Evolutionary conservation across 2,888 invertebrate genomes (phyloP), one percentile per base, ranked within the genome.

Genomic region (Heliconius charithonia): DNA sequence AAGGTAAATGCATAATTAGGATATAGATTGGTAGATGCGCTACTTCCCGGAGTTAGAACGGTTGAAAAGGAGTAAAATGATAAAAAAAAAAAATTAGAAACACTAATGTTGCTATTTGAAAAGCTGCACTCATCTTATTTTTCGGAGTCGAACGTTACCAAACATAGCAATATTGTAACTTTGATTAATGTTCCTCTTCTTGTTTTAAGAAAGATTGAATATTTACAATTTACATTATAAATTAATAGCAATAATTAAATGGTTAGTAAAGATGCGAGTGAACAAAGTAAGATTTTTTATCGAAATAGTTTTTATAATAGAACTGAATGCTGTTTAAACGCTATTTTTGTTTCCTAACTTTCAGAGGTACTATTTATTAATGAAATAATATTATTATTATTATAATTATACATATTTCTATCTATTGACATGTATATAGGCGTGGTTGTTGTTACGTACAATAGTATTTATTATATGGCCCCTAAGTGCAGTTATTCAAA

Each of bases 301-400:
- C 92, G 88, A 93, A 90, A 94, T 95, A 95, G 95, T 94, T 94
- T 93, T 94, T 93, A 94, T 93, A 90, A 92, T 92, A 93, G 92
- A 90, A 93, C 93, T 93, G 91, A 91, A 90, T 89, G 89, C 93
- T 92, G 91, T 93, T 89, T 88, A 89, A 91, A 89, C 89, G 87
- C 87, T 93, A 93, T 95, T 95, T 81, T 95, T 94, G 92, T 95
- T 95, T 95, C 93, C 93, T 95, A 95, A 95, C 95, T 95, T 95
- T 93, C 93, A 95, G 95, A 95, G 94, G 92, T 91, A 95, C 94
- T 96, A 96, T 95, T 95, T 96, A 96, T 95, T 95, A 95, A 95
- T 95, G 85, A 88, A 89, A 89, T 95, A 94, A 93, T 90, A 86
- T 95, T 95, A 91, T 93, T 95, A 92, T 95, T 95, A 91, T 93